phyloP scores from a whole-genome alignment of 2,113 vertebrate species.

The Poeciliopsis prolifica region DNA sequence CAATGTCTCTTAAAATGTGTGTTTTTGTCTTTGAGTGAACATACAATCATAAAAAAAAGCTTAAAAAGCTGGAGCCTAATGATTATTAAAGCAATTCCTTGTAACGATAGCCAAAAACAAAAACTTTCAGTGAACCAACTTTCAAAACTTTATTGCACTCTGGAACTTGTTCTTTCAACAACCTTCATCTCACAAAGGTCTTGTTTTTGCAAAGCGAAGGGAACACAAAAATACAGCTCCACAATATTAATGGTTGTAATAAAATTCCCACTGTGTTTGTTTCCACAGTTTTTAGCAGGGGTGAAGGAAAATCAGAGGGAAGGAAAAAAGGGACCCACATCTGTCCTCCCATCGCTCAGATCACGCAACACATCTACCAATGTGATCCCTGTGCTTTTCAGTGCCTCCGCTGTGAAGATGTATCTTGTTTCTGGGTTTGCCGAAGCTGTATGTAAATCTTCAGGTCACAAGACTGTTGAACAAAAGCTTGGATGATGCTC shows the following conservation, averaged over 20 bases:
- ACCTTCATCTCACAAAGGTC: neutral
- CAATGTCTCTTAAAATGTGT: neutral
- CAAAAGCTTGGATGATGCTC: conserved; percentile 48
- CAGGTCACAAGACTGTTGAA: conserved; percentile 52
- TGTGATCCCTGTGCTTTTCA: conserved; percentile 51
- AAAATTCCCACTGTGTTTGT: conserved; percentile 18
- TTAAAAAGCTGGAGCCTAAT: neutral
- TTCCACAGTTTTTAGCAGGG: neutral
- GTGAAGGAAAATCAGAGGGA: conserved; percentile 22
- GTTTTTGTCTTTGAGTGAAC: neutral
- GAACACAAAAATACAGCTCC: neutral
- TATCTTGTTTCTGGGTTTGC: conserved; percentile 24
- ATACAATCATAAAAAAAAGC: neutral
- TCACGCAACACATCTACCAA: conserved; percentile 52
- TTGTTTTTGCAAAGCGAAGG: neutral
- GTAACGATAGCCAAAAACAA: too few relatives aligned
- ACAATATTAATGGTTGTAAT: conserved; percentile 15
- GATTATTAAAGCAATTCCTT: neutral
- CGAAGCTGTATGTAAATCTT: conserved; percentile 66
- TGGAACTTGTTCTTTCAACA: neutral
- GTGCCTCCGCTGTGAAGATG: conserved; percentile 51
- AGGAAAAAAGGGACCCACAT: conserved; percentile 27
- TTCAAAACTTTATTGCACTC: neutral
- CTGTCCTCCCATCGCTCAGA: conserved; percentile 26
- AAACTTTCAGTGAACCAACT: neutral